Evolutionary conservation across 64 coral and sea anemone genomes (phyloP), one percentile per base, ranked within the genome.

Genomic region (Actinia tenebrosa): DNA sequence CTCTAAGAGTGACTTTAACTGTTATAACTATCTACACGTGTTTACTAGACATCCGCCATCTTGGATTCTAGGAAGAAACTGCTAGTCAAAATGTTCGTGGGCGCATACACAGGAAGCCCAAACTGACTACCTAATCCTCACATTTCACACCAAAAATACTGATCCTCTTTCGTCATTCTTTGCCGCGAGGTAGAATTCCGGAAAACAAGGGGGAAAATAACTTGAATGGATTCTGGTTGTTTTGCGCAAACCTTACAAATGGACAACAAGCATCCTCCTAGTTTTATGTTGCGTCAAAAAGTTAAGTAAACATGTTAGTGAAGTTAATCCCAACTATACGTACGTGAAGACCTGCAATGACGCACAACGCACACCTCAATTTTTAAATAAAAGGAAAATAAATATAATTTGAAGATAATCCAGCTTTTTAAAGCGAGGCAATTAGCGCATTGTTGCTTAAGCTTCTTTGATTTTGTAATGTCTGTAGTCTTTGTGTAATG

Each of bases 81-180:
- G 83, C 83, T 85, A 26, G 45, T 45, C 80, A 58, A 45, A 11
- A 53, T n/a, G 46, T 16, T 22, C 19, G 46, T 50, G 19, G 54
- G 80, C 46, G 23, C 45, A 22, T 84, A 47, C 82, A 84, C 82
- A 84, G 82, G 82, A 55, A 84, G 13, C 82, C 82, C 82, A 84
- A 44, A 46, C 56, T 58, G 3, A 50, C 47, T 50, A 50, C 47
- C 47, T 1, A 37, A 37, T 1, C 30, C 30, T 37, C 30, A 37
- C 30, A 37, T 37, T 37, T 37, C 30, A 37, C 30, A 37, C 30
- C 30, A 37, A 37, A 37, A 37, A 37, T 37, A 37, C n/a, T n/a
- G n/a, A 37, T 37, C 30, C 30, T 37, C 30, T 55, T 55, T 55
- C 11, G 53, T 55, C 11, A 6, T 55, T 55, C 53, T 11, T 55